Evolutionary conservation across 2,888 invertebrate genomes (phyloP), one percentile per base, ranked within the genome.

Genomic region (Choristoneura rosaceana): DNA sequence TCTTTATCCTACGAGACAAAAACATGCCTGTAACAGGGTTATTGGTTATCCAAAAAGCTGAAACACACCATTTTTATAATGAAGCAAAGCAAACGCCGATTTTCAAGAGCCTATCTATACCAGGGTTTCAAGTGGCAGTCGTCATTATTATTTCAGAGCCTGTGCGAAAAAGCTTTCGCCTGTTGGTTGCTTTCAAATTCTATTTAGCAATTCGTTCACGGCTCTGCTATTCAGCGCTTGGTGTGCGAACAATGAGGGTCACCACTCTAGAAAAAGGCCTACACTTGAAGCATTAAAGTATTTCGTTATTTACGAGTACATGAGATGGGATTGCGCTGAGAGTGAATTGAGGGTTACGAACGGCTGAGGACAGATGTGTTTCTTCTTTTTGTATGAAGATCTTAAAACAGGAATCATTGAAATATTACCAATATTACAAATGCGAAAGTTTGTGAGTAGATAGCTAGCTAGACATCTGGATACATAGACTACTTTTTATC

Each of bases 71-170:
- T 14, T 59, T 33, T 58, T 4, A 47, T 65, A 17, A 25, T 17
- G 55, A 25, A 55, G 25, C 55, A 12, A 41, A 41, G 61, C 41
- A 38, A 34, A 52, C 10, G 17, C 1, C 8, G 7, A 41, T 62
- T 69, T 33, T 33, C 15, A 50, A 10, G 17, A 33, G 62, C 7
- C n/a, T 60, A 34, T 14, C 45, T 63, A 61, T 45, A 43, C 47
- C 62, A 50, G 47, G 25, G 58, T 15, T 69, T 74, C 69, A 52
- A 58, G 64, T 67, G 67, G 17, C 45, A 62, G 68, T 55, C 74
- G 77, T 78, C 83, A 84, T 87, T 84, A 85, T 84, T 85, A 84
- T 86, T 87, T 86, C 83, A 84, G 75, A 63, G 74, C 74, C 74
- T 75, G 74, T 82, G 78, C 75, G 80, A 77, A 84, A 85, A 82